Percentiles rank a stretch among this genome's conserved stretches.
These are phyloP conservation scores for Falcaria lacertinaria DNA, from an alignment of 2,888 invertebrate species.

Conservation along the genomic window DNA sequence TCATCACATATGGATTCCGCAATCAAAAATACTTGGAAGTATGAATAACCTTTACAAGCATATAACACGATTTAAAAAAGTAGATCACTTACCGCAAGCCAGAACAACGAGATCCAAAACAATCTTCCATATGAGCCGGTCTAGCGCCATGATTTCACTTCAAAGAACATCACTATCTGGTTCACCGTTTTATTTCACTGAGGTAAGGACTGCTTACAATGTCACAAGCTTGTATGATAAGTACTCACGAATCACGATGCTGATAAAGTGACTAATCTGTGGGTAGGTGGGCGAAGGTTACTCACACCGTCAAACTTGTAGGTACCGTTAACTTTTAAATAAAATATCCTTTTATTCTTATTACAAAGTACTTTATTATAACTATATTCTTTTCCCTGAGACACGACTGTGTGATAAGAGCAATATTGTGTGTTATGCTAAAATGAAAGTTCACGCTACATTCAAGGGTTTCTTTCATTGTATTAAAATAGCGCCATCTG, in stretches of 20 bases:
- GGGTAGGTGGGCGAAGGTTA: conserved; percentile 23
- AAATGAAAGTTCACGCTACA: conserved; percentile 6
- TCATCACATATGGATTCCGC: too few relatives aligned
- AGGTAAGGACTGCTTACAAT: neutral
- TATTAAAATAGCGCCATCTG: conserved; percentile 25
- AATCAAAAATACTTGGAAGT: too few relatives aligned
- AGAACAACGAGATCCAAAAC: conserved; percentile 52
- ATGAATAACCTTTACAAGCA: too few relatives aligned
- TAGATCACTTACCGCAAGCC: conserved; percentile 47
- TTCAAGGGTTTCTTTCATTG: neutral
- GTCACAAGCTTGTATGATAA: neutral
- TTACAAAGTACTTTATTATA: neutral
- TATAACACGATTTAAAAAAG: too few relatives aligned
- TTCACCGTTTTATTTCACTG: conserved; percentile 10
- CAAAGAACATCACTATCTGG: conserved; percentile 9
- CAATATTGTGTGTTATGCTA: neutral
- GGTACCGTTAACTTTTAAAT: conserved; percentile 18
- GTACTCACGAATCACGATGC: conserved; percentile 13
- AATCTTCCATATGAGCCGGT: conserved; percentile 55
- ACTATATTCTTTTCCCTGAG: neutral
- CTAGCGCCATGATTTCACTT: conserved; percentile 39
- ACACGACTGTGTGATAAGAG: neutral
- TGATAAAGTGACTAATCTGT: conserved; percentile 32
- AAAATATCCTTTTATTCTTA: conserved; percentile 12
- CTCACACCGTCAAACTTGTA: conserved; percentile 26